These are phyloP conservation scores for Gymnosoma rotundatum DNA, from an alignment of 2,888 invertebrate species.

Conservation along the genomic window DNA sequence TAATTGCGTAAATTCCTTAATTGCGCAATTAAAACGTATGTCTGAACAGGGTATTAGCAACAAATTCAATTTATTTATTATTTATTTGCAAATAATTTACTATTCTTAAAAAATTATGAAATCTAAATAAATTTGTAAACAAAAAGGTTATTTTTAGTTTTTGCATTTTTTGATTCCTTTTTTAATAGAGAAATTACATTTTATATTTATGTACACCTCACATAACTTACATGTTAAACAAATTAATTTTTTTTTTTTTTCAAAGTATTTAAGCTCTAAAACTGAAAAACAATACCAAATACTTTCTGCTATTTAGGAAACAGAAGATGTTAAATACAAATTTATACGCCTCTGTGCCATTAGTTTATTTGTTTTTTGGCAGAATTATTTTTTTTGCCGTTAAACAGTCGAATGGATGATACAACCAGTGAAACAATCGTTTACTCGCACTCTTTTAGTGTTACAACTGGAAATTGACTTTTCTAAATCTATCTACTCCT, in stretches of 20 bases:
- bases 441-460: background rate
- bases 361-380: background rate
- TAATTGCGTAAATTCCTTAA: too few species aligned
- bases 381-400: constrained; percentile 60
- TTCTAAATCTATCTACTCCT: constrained; percentile 1
- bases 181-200: background rate
- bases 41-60: too few species aligned
- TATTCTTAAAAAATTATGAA: too few species aligned
- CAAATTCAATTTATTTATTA: too few species aligned
- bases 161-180: too few species aligned
- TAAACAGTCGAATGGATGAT: constrained; percentile 24
- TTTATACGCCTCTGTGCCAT: constrained; percentile 41
- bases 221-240: too few species aligned
- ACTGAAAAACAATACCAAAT: background rate
- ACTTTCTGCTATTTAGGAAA: constrained; percentile 15
- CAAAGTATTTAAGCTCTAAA: background rate
- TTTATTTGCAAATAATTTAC: too few species aligned
- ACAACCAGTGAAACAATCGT: background rate
- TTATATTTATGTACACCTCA: background rate
- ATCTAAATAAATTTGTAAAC: too few species aligned
- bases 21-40: too few species aligned
- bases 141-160: too few species aligned
- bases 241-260: too few species aligned
- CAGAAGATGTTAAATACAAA: constrained; percentile 17
- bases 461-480: background rate